Base-by-base conservation (phyloP, 2,797 vertebrate genomes). In the Dromococcyx pavoninus region DNA sequence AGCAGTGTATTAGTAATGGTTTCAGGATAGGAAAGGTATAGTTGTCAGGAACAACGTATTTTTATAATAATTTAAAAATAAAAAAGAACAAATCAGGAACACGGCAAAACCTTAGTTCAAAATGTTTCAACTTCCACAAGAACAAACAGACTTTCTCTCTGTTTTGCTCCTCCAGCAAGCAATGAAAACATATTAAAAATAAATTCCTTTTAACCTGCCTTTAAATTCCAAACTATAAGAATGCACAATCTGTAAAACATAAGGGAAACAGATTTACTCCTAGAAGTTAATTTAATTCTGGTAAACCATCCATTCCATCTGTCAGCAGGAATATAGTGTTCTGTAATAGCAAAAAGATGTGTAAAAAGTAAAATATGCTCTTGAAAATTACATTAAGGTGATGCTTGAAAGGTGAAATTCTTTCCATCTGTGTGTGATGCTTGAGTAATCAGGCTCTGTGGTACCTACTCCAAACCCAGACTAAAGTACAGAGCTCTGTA, bases 261-360 rank as follows among this genome's bases (percentile, higher is more conserved):
- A 82, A n/a, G 24, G 11, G 54, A 91, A 83, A 78, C 21, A 86
- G 73, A 86, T 94, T 86, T 91, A 61, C 21, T 62, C 64, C 33
- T 65, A 32, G 43, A 94, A 95, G 77, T 66, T 90, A 75, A 67
- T 83, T 85, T 81, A 72, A 44, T 88, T 78, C 79, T 88, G 50
- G 43, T 91, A 54, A 94, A 62, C 19, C 35, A 50, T 51, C 25
- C 18, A 50, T 70, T 83, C 89, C 91, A 58, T 77, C 82, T 91
- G 89, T 44, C 85, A 95, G 54, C 65, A 86, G 43, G 89, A 88
- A 81, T 91, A 61, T 2, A 61, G 37, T 35, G 80, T 75, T 76
- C 92, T 60, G 43, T 53, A 54, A 70, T 58, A 60, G 13, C 51
- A 74, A 35, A 70, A 39, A 89, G 89, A 74, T 0, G 16, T 60